Conservation (phyloP, 2,113 vertebrate genomes). For the Chloroceryle aenea region DNA sequence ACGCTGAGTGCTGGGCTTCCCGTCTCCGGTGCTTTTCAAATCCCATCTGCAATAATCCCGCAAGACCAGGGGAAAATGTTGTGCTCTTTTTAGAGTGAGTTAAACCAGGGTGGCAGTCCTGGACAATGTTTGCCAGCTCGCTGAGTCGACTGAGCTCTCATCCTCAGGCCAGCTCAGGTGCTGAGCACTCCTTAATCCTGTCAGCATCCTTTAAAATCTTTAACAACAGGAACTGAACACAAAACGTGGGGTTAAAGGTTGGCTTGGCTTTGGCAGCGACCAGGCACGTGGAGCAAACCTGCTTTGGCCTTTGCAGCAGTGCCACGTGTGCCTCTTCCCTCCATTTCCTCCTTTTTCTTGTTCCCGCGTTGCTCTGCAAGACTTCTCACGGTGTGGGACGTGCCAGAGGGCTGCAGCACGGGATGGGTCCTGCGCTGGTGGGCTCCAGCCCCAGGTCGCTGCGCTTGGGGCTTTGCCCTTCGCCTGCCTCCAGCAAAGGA, state of each 20-base stretch:
- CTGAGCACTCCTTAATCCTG: neutral
- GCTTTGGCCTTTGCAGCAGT: rapidly evolving
- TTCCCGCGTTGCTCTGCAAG: rapidly evolving
- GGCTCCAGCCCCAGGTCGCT: neutral
- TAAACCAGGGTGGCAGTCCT: neutral
- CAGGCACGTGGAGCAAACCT: neutral
- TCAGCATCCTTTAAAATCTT: neutral
- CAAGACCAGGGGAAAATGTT: neutral
- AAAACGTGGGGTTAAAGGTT: neutral
- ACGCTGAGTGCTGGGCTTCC: neutral
- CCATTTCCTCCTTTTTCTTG: too few relatives aligned
- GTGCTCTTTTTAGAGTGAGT: neutral
- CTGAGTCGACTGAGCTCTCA: neutral
- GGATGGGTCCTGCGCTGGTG: rapidly evolving
- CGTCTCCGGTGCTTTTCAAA: neutral
- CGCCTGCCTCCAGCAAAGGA: neutral
- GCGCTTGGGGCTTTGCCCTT: neutral
- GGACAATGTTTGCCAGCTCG: rapidly evolving
- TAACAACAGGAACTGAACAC: neutral
- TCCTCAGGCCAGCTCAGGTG: neutral
- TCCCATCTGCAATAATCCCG: neutral
- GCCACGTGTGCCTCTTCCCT: rapidly evolving
- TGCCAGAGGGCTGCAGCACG: rapidly evolving
- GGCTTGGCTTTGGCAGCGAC: neutral
- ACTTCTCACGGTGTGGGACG: rapidly evolving